Evolutionary conservation across 2,797 vertebrate species (phyloP).

Genomic region (Poeciliopsis paucimaculata): DNA sequence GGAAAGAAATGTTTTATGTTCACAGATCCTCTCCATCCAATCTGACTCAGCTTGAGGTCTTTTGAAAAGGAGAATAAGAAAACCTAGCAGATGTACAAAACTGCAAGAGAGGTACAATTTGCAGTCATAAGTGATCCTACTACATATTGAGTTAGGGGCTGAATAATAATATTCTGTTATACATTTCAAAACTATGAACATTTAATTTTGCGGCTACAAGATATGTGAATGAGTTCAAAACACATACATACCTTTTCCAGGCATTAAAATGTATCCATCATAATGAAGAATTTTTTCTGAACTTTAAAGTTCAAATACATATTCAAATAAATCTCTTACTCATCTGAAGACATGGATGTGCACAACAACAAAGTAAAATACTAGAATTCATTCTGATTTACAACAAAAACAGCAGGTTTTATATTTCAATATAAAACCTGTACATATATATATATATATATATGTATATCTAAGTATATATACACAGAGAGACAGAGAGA

Average conservation of each 20-base stretch:
- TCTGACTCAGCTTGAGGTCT: slow-evolving; percentile 1
- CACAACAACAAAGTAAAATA: background rate
- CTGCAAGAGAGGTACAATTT: background rate
- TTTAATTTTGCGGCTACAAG: background rate
- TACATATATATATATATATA: too few species aligned
- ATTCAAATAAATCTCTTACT: background rate
- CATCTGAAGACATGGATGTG: background rate
- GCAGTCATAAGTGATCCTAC: too few species aligned
- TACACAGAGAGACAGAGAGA: too few species aligned
- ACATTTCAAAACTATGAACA: background rate
- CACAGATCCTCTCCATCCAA: background rate
- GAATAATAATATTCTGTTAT: background rate
- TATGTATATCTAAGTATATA: too few species aligned
- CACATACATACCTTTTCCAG: background rate
- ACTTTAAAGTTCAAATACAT: background rate
- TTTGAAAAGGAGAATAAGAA: background rate
- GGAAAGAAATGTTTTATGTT: background rate
- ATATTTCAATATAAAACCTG: too few species aligned
- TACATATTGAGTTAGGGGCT: background rate
- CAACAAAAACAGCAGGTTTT: background rate
- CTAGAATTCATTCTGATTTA: background rate
- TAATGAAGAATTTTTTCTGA: background rate
- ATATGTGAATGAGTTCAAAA: background rate
- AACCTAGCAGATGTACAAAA: background rate
- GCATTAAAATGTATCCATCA: background rate